Conservation (phyloP, 2,888 invertebrate species). For the Mechanitis messenoides region DNA sequence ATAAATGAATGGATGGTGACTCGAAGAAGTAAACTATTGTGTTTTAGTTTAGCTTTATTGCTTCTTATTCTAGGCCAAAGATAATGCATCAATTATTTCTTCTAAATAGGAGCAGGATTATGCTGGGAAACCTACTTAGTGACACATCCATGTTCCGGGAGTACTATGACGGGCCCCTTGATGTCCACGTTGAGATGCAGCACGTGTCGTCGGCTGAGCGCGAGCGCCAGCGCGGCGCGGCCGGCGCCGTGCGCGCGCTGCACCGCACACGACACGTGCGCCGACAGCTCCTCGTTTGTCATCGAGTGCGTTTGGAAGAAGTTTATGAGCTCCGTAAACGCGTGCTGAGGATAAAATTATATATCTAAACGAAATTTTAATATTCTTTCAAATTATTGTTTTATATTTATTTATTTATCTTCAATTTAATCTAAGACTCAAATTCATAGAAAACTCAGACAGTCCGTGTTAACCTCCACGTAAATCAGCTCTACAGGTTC, state of each 20-base stretch:
- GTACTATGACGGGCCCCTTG: constrained; percentile 84
- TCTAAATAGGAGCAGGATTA: no score
- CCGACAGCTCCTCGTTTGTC: constrained; percentile 59
- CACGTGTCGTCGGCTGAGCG: constrained; percentile 65
- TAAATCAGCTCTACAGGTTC: constrained; percentile 87
- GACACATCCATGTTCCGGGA: constrained; percentile 84
- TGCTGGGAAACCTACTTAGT: constrained; percentile 72
- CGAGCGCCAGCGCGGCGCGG: constrained; percentile 59
- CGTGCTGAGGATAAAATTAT: constrained; percentile 72
- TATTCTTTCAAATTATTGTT: not conserved
- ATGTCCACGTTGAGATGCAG: constrained; percentile 84
- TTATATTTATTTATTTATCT: no score
- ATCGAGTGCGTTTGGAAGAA: constrained; percentile 79
- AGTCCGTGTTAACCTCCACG: constrained; percentile 78
- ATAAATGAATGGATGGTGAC: no score
- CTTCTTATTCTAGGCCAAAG: not conserved
- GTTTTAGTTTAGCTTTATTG: no score
- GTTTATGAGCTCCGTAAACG: constrained; percentile 81
- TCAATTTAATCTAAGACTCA: not conserved
- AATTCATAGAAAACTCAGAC: not conserved
- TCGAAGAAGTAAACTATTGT: no score
- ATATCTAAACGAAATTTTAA: not conserved
- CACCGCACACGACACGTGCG: constrained; percentile 43
- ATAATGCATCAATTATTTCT: not conserved
- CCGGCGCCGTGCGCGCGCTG: constrained; percentile 55